A percentile compares a stretch with the other conserved stretches of the same genome.
Conservation (phyloP, 2,113 vertebrate genomes). For the Bettongia penicillata region DNA sequence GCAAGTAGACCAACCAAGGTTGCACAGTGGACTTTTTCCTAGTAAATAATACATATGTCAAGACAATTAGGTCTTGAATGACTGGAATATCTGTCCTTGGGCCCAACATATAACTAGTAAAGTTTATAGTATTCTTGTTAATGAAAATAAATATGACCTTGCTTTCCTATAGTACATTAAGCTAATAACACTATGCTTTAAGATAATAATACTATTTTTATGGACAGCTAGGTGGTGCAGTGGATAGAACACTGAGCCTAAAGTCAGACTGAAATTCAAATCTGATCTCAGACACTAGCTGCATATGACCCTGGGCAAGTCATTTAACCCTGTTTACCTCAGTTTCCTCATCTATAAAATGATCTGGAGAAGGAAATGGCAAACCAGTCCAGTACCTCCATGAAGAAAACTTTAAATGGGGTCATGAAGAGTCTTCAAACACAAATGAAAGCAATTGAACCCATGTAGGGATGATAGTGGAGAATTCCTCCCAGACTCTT, state of each 20-base stretch:
- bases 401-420: not conserved
- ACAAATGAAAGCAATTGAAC: not conserved
- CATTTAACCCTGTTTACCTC: not conserved
- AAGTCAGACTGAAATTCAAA: not conserved
- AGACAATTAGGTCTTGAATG: not conserved
- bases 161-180: not conserved
- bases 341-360: not conserved
- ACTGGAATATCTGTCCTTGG: not conserved
- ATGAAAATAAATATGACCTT: not conserved
- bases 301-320: not conserved
- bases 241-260: not conserved
- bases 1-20: not conserved
- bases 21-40: not conserved
- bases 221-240: not conserved
- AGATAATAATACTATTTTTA: not conserved
- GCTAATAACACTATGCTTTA: not conserved
- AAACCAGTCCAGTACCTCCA: not conserved
- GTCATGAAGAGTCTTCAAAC: not conserved
- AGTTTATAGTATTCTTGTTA: not conserved
- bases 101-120: not conserved
- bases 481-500: no score
- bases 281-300: not conserved
- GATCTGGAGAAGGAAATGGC: not conserved
- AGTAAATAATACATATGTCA: not conserved
- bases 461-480: no score